Evolutionary conservation across 2,113 vertebrate genomes (phyloP), one percentile per base, ranked within the genome.

Genomic region (Gadus chalcogrammus): DNA sequence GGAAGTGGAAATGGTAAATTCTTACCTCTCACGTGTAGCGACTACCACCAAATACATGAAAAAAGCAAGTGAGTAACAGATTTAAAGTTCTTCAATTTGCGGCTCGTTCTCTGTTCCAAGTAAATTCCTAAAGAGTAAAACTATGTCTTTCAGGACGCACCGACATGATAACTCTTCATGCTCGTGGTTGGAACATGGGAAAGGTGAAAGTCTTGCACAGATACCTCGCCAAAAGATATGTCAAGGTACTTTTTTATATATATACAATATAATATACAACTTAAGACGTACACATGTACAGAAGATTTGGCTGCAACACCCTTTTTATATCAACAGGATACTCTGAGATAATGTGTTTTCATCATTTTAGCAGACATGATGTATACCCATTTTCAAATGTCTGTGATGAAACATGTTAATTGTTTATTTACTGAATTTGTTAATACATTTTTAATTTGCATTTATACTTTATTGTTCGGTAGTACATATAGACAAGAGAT

Each of bases 1-100:
- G 66, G 66, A 68, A 68, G 66, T 68, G 66, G 66, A 68, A 68
- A 55, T 52, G 56, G 66, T 68, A 13, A 68, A 68, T 68, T 58
- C n/a, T 24, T 68, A 55, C 56, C 52, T 68, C 42, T 68, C 18
- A 12, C 48, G 53, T 68, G 66, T 22, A 53, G 66, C 66, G 27
- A 53, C 55, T 38, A 68, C 66, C 52, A 68, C 66, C 52, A 68
- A 68, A 53, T 68, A 55, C 24, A 24, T 24, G 24, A 2, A 2
- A 24, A 24, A 24, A 24, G 24, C 24, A 24, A 24, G 24, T 2
- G 22, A 68, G 52, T 38, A 68, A 38, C 66, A 68, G 55, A 68
- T 68, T 22, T 68, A 52, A 52, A 68, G 66, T 18, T 13, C 5
- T 68, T 68, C 16, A 52, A 55, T 68, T 68, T 52, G 12, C 2